These are phyloP conservation scores for Drosophila santomea DNA, from an alignment of 1,140 invertebrate species.

Conservation along the genomic window DNA sequence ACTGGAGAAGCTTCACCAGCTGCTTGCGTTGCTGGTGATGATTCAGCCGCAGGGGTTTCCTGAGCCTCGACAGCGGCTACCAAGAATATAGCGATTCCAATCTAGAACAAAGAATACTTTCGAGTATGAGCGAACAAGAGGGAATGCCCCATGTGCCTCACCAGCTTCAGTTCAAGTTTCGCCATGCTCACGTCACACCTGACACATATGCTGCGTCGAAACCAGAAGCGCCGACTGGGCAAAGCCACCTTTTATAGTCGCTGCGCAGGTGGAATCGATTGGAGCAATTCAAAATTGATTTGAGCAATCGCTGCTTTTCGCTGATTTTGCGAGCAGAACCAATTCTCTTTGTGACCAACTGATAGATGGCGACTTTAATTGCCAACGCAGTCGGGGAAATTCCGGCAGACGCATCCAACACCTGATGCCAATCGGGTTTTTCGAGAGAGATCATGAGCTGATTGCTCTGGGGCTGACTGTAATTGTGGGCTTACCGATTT, in stretches of 20 bases:
- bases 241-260: constrained; percentile 47
- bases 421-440: constrained; percentile 46
- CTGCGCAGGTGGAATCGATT: constrained; percentile 27
- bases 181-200: constrained; percentile 26
- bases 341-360: constrained; percentile 25
- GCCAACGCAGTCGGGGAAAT: constrained; percentile 35
- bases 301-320: not conserved
- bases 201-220: not conserved
- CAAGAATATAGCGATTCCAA: constrained; percentile 15
- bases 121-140: not conserved
- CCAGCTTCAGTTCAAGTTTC: constrained; percentile 14
- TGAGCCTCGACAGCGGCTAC: constrained; percentile 5
- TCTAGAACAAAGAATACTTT: not conserved
- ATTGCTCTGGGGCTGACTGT: constrained; percentile 17
- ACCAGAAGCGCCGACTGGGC: constrained; percentile 32
- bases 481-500: constrained; percentile 48
- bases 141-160: constrained; percentile 11
- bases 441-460: constrained; percentile 16
- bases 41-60: not conserved
- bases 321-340: constrained; percentile 31
- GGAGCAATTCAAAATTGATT: constrained; percentile 51
- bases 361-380: constrained; percentile 9
- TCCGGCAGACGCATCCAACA: constrained; percentile 41
- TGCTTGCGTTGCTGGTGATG: too few species aligned
- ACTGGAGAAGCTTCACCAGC: not conserved